Conservation (phyloP, 1,140 invertebrate species). For the Anastrepha obliqua region DNA sequence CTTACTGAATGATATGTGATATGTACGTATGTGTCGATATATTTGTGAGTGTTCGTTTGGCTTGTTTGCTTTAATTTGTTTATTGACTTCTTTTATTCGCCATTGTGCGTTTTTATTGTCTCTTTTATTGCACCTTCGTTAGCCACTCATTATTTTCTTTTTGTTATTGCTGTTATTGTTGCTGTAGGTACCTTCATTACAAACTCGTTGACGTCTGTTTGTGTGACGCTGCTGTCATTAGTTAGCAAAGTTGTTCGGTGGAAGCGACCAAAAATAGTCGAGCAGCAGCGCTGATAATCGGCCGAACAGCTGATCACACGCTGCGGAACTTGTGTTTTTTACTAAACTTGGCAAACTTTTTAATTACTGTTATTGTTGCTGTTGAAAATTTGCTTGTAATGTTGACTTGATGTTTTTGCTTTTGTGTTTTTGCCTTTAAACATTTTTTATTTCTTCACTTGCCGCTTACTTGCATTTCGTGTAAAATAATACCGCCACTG, state of each 20-base stretch:
- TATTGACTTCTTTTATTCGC: constrained; percentile 26
- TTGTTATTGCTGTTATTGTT: background rate
- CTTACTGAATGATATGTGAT: too few relatives aligned
- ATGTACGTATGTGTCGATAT: background rate
- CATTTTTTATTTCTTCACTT: too few relatives aligned
- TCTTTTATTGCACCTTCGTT: constrained; percentile 32
- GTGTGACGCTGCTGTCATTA: background rate
- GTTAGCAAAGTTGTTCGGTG: background rate
- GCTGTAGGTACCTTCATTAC: background rate
- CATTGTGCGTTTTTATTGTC: constrained; percentile 24
- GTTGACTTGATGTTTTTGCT: background rate
- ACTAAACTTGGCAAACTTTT: background rate
- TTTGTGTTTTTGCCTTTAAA: background rate
- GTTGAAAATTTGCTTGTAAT: background rate
- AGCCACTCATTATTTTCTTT: background rate
- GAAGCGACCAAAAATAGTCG: background rate
- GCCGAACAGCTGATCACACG: background rate
- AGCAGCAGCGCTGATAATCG: background rate
- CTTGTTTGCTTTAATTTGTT: constrained; percentile 37
- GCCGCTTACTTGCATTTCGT: background rate
- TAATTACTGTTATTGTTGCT: background rate
- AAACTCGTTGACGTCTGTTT: background rate
- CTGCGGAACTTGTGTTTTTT: background rate
- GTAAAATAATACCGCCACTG: background rate
- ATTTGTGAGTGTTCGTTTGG: background rate